Base-by-base conservation (phyloP, 92 coral and sea anemone genomes). In the Chrysogorgia sp. region DNA sequence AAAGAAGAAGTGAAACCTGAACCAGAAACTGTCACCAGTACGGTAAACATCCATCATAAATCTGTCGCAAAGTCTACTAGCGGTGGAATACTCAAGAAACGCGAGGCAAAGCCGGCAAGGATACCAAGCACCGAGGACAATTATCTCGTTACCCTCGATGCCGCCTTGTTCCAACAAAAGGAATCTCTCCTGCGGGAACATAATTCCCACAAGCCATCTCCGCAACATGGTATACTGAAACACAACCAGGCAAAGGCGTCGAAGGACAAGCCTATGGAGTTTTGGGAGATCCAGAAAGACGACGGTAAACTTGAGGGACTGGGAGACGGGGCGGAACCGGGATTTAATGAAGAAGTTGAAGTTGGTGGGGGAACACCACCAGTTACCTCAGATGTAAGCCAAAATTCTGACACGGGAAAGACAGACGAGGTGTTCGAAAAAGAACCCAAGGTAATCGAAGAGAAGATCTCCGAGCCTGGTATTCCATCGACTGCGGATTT, bases 221-320 rank as follows among this genome's bases (percentile, higher is more conserved):
- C 59, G 45, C 10, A 45, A 48, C 79, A 72, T 12, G 79, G 79
- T 2, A 72, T 72, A 32, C 79, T 72, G 47, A 72, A 72, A 34
- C 79, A 52, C 49, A 37, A 47, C 53, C 10, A 6, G 2, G 2
- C 10, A 2, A 7, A 47, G 14, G 15, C n/a, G 53, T 47, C 53
- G n/a, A 2, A 47, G n/a, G 53, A 47, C 2, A 47, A 47, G 2
- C 53, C 53, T 2, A 15, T 15, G n/a, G n/a, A 47, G n/a, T 2
- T 47, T 47, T 47, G n/a, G n/a, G n/a, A n/a, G n/a, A n/a, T n/a
- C n/a, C 53, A 47, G 15, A 47, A 47, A 15, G 2, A 6, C 14
- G 15, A 12, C 14, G 15, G 53, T 12, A 47, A 15, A 15, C n/a
- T 47, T 15, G 53, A 2, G 53, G 53, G 15, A 47, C 53, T 47